Percentiles rank a stretch among this genome's conserved stretches.
Evolutionary conservation across 2,113 vertebrate genomes (phyloP).

Genomic region (Procavia capensis): DNA sequence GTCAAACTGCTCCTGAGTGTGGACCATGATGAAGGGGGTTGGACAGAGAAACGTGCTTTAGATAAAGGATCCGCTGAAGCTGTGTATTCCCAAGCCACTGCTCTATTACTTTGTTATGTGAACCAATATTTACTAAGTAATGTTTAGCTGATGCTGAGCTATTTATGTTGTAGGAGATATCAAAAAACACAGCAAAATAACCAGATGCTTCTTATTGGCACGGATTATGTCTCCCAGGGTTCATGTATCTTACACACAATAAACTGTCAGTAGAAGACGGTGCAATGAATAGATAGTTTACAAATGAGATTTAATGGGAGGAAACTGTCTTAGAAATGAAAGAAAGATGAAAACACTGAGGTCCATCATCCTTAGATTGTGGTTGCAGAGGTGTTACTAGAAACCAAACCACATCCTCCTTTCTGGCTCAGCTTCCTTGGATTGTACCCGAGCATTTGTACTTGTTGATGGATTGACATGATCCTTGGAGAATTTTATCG

Average conservation of each 20-base stretch:
- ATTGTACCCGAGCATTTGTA: background rate
- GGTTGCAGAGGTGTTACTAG: background rate
- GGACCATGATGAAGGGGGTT: background rate
- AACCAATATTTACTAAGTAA: background rate
- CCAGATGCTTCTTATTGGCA: background rate
- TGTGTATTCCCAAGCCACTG: background rate
- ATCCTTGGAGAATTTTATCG: background rate
- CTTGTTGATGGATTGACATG: constrained; percentile 13
- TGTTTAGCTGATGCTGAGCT: background rate
- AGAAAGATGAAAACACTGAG: background rate
- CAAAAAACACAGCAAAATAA: background rate
- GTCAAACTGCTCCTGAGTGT: constrained; percentile 67
- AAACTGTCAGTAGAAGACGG: background rate
- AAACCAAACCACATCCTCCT: background rate
- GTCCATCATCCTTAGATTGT: background rate
- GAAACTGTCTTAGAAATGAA: background rate
- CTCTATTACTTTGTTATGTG: background rate
- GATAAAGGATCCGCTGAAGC: background rate
- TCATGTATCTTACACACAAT: background rate
- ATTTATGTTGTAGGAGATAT: background rate
- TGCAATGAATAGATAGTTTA: background rate
- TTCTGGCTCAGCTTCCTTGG: background rate
- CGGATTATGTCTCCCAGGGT: background rate
- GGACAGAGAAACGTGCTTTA: background rate
- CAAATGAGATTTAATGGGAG: background rate